phyloP scores from a whole-genome alignment of 2,113 vertebrate species.

The Lepisosteus oculatus region DNA sequence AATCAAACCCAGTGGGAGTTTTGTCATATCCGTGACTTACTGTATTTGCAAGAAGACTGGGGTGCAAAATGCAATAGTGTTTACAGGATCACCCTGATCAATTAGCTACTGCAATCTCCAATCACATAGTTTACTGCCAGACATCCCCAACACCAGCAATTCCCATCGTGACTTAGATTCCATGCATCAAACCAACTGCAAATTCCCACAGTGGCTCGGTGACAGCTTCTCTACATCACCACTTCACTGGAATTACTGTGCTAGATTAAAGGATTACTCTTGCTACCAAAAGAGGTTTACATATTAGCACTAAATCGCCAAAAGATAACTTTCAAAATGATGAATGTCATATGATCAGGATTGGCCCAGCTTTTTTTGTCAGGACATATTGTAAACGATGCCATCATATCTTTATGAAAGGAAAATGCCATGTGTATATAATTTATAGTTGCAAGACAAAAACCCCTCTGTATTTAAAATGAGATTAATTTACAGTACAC shows the following conservation, averaged over 20 bases:
- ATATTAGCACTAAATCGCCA: conserved; percentile 16
- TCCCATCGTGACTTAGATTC: conserved; percentile 61
- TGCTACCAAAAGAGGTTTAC: conserved; percentile 48
- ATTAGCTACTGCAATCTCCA: neutral
- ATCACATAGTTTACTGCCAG: neutral
- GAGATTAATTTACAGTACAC: no score
- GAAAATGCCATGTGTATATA: no score
- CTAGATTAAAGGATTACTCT: conserved; percentile 63
- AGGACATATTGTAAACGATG: no score
- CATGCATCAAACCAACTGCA: conserved; percentile 64
- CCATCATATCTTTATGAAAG: no score
- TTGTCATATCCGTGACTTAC: no score
- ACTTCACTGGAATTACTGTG: conserved; percentile 54
- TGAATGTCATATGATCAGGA: neutral
- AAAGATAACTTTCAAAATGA: conserved; percentile 16
- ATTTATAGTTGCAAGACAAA: no score
- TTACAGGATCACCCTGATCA: no score
- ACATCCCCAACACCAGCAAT: conserved; percentile 44
- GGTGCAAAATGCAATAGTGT: no score
- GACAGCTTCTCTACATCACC: conserved; percentile 61
- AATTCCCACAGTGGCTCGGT: conserved; percentile 63
- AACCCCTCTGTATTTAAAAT: no score
- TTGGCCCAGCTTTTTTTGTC: neutral
- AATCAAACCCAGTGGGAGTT: no score
- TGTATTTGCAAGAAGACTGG: no score